Conservation (phyloP, 2,113 vertebrate species). For the Argyrosomus japonicus region DNA sequence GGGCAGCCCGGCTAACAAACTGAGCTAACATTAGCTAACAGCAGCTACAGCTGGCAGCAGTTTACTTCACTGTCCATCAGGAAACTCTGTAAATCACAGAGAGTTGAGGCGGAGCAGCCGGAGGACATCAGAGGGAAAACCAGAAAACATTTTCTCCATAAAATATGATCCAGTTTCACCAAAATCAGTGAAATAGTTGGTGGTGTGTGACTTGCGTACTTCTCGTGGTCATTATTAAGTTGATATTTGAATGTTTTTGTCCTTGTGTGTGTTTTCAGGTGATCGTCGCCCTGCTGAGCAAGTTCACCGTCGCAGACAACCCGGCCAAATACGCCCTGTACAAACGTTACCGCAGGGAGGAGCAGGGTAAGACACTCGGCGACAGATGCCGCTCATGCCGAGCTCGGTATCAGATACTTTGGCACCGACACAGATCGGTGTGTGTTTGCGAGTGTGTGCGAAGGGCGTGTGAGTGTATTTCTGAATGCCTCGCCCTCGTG, state of each 20-base stretch:
- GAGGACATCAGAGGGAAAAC: no score
- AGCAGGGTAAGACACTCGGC: conserved; percentile 88
- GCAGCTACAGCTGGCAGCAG: no score
- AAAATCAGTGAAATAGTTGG: no score
- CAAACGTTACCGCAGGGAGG: conserved; percentile 92
- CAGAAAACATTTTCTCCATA: no score
- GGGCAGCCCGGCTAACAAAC: no score
- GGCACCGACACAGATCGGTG: conserved; percentile 8
- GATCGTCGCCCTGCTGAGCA: conserved; percentile 93
- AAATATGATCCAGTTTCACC: no score
- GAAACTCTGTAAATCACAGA: no score
- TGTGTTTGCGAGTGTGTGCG: conserved; percentile 13
- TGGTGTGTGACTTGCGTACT: no score
- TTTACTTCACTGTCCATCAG: no score
- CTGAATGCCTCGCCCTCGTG: conserved; percentile 38
- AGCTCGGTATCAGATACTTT: conserved; percentile 24
- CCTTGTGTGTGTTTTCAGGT: conserved; percentile 82
- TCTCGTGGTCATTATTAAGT: no score
- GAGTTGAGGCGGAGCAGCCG: no score
- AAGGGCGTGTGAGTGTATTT: conserved; percentile 41
- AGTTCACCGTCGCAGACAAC: conserved; percentile 94
- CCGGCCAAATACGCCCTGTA: conserved; percentile 97
- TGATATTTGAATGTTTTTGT: neutral
- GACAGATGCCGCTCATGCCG: conserved; percentile 42
- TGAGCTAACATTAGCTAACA: no score